Conservation (phyloP, 2,888 invertebrate species). For the Epistrophe grossulariae region DNA sequence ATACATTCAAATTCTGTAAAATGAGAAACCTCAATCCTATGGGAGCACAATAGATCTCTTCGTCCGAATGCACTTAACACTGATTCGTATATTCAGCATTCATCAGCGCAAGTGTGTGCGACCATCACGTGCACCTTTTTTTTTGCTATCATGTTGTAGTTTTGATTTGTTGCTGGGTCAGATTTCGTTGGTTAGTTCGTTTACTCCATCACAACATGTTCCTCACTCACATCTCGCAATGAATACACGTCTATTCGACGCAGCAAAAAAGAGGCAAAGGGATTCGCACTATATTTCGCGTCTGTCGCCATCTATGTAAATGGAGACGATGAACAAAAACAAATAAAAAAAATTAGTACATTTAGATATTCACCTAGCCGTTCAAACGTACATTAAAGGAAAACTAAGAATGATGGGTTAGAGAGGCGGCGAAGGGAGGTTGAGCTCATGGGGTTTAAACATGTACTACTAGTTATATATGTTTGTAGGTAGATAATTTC, state of each 20-base stretch:
- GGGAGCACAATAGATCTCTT: too few species aligned
- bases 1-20: too few species aligned
- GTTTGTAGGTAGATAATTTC: constrained; percentile 61
- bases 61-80: background rate
- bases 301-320: constrained; percentile 42
- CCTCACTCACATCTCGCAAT: constrained; percentile 14
- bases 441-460: background rate
- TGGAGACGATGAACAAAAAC: constrained; percentile 46
- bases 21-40: too few species aligned
- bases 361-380: background rate
- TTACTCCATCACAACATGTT: constrained; percentile 37
- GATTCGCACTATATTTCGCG: constrained; percentile 35
- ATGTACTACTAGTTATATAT: constrained; percentile 25
- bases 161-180: constrained; percentile 41
- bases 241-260: constrained; percentile 19
- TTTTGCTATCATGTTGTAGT: background rate
- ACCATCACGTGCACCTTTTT: background rate
- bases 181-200: constrained; percentile 25
- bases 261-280: constrained; percentile 35
- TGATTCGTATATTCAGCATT: too few species aligned
- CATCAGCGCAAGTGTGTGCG: background rate
- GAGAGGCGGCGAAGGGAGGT: background rate
- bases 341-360: constrained; percentile 19
- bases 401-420: constrained; percentile 9
- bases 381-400: background rate